These are phyloP conservation scores for Enteromius paludinosus DNA, from an alignment of 2,797 vertebrate genomes.

Conservation along the genomic window DNA sequence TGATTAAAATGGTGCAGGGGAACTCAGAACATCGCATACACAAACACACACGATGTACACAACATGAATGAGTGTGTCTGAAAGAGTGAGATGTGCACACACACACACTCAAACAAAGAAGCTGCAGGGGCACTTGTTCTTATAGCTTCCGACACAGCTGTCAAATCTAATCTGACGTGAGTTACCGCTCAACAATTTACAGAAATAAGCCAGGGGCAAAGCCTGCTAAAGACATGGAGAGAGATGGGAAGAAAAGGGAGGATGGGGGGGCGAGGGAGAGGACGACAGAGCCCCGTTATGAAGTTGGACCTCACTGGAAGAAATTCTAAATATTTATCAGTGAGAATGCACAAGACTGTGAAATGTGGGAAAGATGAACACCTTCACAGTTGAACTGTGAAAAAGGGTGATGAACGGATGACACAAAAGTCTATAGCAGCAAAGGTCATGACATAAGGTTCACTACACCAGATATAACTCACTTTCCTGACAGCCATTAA, in stretches of 20 bases:
- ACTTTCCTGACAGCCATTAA: slow-evolving; percentile 1
- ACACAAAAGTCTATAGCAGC: neutral
- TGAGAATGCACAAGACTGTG: neutral
- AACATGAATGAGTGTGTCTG: slow-evolving; percentile 28
- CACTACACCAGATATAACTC: slow-evolving; percentile 25
- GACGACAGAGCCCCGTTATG: slow-evolving; percentile 36
- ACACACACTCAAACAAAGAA: slow-evolving; percentile 36
- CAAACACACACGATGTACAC: slow-evolving; percentile 27
- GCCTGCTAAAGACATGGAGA: slow-evolving; percentile 41
- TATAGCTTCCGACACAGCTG: slow-evolving; percentile 64
- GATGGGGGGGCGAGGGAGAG: slow-evolving; percentile 28
- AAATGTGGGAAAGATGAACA: neutral
- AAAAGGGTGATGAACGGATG: slow-evolving; percentile 15
- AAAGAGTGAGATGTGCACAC: slow-evolving; percentile 26
- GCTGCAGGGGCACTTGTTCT: slow-evolving; percentile 58
- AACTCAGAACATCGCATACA: slow-evolving; percentile 41
- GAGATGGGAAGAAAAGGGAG: slow-evolving; percentile 12
- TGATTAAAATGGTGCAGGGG: slow-evolving; percentile 58
- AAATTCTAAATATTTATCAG: slow-evolving; percentile 19
- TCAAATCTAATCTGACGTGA: slow-evolving; percentile 67
- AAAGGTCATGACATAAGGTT: slow-evolving; percentile 7
- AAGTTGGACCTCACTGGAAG: slow-evolving; percentile 21
- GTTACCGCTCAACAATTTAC: slow-evolving; percentile 59
- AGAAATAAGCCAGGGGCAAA: slow-evolving; percentile 57
- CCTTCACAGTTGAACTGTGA: slow-evolving; percentile 32